These are phyloP conservation scores for Cyprinodon variegatus DNA, from an alignment of 2,113 vertebrate genomes.

Conservation along the genomic window DNA sequence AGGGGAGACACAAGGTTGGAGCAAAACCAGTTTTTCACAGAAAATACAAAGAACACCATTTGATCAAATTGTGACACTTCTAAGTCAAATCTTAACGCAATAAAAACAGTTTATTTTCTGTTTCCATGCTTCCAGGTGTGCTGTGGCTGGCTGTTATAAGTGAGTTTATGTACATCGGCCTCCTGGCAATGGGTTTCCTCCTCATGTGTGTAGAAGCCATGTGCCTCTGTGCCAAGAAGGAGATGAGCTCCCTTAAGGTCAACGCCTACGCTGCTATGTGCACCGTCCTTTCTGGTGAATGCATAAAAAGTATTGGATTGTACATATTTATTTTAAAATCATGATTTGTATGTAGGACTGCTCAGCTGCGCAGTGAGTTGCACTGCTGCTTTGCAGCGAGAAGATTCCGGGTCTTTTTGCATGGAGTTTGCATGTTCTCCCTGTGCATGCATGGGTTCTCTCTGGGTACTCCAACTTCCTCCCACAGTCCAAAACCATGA, in stretches of 20 bases:
- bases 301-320: neutral
- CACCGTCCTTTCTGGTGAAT: slow-evolving; percentile 81
- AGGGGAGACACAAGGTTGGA: slow-evolving; percentile 80
- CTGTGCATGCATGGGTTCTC: too few species aligned
- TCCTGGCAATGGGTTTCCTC: slow-evolving; percentile 83
- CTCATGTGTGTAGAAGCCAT: slow-evolving; percentile 83
- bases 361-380: too few species aligned
- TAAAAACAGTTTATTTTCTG: neutral
- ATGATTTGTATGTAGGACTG: too few species aligned
- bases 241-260: slow-evolving; percentile 84
- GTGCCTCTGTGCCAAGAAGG: slow-evolving; percentile 78
- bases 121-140: slow-evolving; percentile 71
- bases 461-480: too few species aligned
- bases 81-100: neutral
- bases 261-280: slow-evolving; percentile 86
- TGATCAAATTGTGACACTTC: neutral
- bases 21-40: fast-evolving
- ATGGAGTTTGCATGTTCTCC: too few species aligned
- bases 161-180: slow-evolving; percentile 83
- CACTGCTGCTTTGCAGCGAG: too few species aligned
- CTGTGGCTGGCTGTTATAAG: slow-evolving; percentile 85
- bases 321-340: too few species aligned
- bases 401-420: too few species aligned
- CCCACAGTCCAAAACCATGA: too few species aligned
- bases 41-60: neutral